phyloP scores from a whole-genome alignment of 2,888 invertebrate genomes.

The Leucania comma region DNA sequence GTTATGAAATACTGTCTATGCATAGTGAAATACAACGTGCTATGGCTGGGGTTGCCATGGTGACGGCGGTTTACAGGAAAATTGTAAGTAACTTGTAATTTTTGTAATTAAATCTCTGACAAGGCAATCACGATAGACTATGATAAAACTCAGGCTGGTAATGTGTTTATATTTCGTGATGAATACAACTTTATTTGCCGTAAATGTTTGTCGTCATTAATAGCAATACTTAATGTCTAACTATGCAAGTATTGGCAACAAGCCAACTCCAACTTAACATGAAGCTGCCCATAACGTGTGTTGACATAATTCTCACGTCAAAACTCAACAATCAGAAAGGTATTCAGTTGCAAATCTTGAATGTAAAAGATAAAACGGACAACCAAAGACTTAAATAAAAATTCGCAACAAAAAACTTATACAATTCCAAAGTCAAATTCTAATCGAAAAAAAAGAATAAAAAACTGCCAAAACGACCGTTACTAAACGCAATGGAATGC shows the following conservation, averaged over 20 bases:
- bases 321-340: conserved; percentile 1
- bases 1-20: conserved; percentile 60
- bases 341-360: conserved; percentile 14
- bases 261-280: conserved; percentile 17
- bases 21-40: conserved; percentile 18
- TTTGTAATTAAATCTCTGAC: neutral
- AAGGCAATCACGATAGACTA: neutral
- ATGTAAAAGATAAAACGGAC: conserved; percentile 5
- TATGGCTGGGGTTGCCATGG: neutral
- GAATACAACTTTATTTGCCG: conserved; percentile 28
- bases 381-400: conserved; percentile 9
- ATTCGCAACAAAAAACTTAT: conserved; percentile 24
- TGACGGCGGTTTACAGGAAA: conserved; percentile 12
- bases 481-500: conserved; percentile 55
- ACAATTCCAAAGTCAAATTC: conserved; percentile 37
- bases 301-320: conserved; percentile 34
- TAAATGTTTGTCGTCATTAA: conserved; percentile 30
- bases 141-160: neutral
- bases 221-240: conserved; percentile 37
- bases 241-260: conserved; percentile 28
- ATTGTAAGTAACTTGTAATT: neutral
- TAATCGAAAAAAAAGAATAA: conserved; percentile 21
- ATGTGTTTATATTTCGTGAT: conserved; percentile 19
- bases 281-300: conserved; percentile 13
- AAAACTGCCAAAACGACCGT: conserved; percentile 41